Evolutionary conservation across 2,888 invertebrate species (phyloP).

Genomic region (Limnephilus auricula): DNA sequence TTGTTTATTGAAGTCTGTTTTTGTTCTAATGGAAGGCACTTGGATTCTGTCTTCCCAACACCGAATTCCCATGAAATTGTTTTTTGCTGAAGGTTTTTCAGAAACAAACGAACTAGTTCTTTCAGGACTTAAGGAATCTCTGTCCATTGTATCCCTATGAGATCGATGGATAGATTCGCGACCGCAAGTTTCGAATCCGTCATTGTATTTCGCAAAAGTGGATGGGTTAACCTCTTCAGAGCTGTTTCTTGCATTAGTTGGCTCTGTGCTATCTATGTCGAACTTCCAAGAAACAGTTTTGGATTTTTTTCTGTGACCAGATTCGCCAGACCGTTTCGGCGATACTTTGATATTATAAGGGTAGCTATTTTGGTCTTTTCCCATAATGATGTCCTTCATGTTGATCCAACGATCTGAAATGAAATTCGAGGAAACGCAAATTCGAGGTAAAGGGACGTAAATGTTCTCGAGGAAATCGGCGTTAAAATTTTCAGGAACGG

Average conservation of each 20-base stretch:
- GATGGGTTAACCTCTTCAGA: conserved; percentile 43
- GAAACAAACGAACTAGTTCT: conserved; percentile 3
- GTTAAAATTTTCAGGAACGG: conserved; percentile 10
- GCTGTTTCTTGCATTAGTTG: conserved; percentile 47
- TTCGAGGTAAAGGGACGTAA: conserved; percentile 62
- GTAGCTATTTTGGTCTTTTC: conserved; percentile 72
- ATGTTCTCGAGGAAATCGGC: conserved; percentile 63
- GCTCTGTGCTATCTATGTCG: conserved; percentile 11
- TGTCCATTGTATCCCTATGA: neutral
- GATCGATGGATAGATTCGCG: neutral
- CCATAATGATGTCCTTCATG: conserved; percentile 71
- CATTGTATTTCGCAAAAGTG: neutral
- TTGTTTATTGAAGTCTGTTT: conserved; percentile 12
- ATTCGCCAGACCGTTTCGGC: conserved; percentile 67
- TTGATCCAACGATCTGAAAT: conserved; percentile 54
- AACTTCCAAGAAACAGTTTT: conserved; percentile 65
- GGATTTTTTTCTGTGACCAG: conserved; percentile 28
- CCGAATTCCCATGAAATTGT: conserved; percentile 60
- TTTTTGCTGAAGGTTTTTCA: conserved; percentile 14
- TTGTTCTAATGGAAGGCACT: conserved; percentile 26
- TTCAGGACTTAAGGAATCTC: conserved; percentile 27
- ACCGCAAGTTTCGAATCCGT: neutral
- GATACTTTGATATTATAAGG: conserved; percentile 75
- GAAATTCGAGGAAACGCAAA: conserved; percentile 58
- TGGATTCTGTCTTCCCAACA: conserved; percentile 61